Conservation (phyloP, 2,113 vertebrate species). For the Thamnophis sirtalis region DNA sequence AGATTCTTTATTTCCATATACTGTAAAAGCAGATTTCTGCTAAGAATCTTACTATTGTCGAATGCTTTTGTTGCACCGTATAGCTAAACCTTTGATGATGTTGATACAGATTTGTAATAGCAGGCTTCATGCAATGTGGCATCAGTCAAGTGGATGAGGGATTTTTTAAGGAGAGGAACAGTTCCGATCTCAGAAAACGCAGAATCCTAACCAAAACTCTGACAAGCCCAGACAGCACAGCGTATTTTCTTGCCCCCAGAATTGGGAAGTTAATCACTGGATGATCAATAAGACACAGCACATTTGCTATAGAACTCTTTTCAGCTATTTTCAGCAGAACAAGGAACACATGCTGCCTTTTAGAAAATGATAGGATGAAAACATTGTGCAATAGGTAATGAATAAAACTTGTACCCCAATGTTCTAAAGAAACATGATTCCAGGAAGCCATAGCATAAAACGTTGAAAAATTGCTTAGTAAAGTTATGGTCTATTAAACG, state of each 20-base stretch:
- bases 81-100: not conserved
- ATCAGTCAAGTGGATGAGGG: not conserved
- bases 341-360: not conserved
- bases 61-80: not conserved
- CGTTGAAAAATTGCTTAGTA: no score
- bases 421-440: not conserved
- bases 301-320: not conserved
- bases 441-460: not conserved
- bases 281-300: not conserved
- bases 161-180: not conserved
- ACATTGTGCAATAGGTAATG: not conserved
- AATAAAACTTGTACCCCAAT: not conserved
- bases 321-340: not conserved
- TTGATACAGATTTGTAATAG: no score
- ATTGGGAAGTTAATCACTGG: not conserved
- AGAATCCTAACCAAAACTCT: not conserved
- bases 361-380: not conserved
- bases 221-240: not conserved
- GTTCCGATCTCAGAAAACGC: not conserved
- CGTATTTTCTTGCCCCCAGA: not conserved
- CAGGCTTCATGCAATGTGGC: not conserved
- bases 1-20: constrained; percentile 4
- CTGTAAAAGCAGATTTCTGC: constrained; percentile 43
- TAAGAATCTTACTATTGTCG: constrained; percentile 45
- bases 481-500: not conserved